Percentiles rank a stretch among this genome's conserved stretches.
These are phyloP conservation scores for Microcebus griseorufus DNA, from an alignment of 2,113 vertebrate species.

Conservation along the genomic window DNA sequence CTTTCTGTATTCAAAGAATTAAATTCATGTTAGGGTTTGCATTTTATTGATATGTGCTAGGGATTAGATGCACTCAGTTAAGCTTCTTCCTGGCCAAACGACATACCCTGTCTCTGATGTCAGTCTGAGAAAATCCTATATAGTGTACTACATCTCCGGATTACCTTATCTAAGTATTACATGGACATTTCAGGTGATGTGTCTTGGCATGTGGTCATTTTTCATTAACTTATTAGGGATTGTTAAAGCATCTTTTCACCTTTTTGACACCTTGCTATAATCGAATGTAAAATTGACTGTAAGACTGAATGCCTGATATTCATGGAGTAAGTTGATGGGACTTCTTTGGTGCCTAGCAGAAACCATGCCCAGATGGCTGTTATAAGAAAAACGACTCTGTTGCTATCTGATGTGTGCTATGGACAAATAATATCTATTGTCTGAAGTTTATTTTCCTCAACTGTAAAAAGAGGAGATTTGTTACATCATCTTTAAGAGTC, in stretches of 20 bases:
- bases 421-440: background rate
- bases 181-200: constrained; percentile 65
- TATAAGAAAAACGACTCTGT: background rate
- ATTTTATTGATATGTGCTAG: constrained; percentile 66
- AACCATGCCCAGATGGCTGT: background rate
- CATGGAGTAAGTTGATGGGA: background rate
- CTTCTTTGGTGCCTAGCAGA: background rate
- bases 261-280: constrained; percentile 57
- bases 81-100: constrained; percentile 46
- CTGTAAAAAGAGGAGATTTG: background rate
- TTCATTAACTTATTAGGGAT: constrained; percentile 73
- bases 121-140: constrained; percentile 70
- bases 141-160: constrained; percentile 13
- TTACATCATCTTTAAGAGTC: background rate
- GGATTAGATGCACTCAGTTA: constrained; percentile 66
- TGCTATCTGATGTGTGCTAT: background rate
- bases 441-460: constrained; percentile 23
- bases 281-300: constrained; percentile 59
- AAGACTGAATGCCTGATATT: constrained; percentile 35
- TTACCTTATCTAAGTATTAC: constrained; percentile 73
- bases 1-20: constrained; percentile 49
- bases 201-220: constrained; percentile 75
- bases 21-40: constrained; percentile 56
- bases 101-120: constrained; percentile 60
- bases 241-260: constrained; percentile 56